Percentiles rank a stretch among this genome's conserved stretches.
These are phyloP conservation scores for Hydropsyche betteni DNA, from an alignment of 2,888 invertebrate species.

Conservation along the genomic window DNA sequence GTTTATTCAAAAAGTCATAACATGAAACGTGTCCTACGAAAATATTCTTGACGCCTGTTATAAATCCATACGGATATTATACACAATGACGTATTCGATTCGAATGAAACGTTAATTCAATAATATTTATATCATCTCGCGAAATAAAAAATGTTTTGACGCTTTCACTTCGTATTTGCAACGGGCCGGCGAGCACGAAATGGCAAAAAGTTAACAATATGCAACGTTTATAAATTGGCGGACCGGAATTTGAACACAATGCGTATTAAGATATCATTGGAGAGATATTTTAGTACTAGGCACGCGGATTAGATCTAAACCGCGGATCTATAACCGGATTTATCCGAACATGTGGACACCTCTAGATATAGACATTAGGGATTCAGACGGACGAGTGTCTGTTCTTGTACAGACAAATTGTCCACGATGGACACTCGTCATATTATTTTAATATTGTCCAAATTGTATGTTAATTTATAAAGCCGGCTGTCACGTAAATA, in stretches of 20 bases:
- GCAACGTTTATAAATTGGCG: slow-evolving; percentile 20
- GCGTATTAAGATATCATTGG: slow-evolving; percentile 36
- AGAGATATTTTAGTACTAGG: slow-evolving; percentile 34
- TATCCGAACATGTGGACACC: slow-evolving; percentile 39
- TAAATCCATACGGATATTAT: too few relatives aligned
- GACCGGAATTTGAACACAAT: slow-evolving; percentile 24
- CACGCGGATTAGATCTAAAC: slow-evolving; percentile 34
- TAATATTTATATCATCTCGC: background rate
- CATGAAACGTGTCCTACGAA: too few relatives aligned
- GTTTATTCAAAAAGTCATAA: too few relatives aligned
- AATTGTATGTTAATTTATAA: too few relatives aligned
- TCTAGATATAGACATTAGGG: slow-evolving; percentile 42
- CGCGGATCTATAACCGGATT: slow-evolving; percentile 38
- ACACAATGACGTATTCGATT: too few relatives aligned
- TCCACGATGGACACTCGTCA: background rate
- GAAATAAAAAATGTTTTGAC: background rate
- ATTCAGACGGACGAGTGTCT: slow-evolving; percentile 28
- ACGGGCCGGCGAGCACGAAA: too few relatives aligned
- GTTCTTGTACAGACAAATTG: slow-evolving; percentile 21
- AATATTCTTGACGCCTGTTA: too few relatives aligned
- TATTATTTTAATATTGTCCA: too few relatives aligned
- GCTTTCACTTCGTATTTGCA: too few relatives aligned
- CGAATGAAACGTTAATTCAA: too few relatives aligned
- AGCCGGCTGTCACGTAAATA: too few relatives aligned
- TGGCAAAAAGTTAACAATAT: background rate